Evolutionary conservation across 2,797 vertebrate species (phyloP).

Genomic region (Botia almorhae): DNA sequence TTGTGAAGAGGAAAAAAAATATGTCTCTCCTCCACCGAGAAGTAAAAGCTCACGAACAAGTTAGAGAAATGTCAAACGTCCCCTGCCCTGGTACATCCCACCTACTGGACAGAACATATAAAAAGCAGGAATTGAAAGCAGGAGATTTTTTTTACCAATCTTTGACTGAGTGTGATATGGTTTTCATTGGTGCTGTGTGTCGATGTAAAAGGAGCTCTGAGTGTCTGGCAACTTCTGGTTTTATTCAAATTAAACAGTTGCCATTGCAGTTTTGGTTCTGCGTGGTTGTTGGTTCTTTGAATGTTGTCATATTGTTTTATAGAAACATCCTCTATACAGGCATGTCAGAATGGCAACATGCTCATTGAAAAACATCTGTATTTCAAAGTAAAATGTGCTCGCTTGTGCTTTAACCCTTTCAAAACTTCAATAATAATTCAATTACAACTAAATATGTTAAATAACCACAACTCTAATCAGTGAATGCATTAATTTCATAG

Average conservation of each 20-base stretch:
- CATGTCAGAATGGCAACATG: no score
- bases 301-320: no score
- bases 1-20: constrained; percentile 63
- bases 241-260: not conserved
- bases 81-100: constrained; percentile 71
- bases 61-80: constrained; percentile 84
- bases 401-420: no score
- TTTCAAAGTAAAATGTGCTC: no score
- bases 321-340: no score
- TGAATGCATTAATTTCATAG: not conserved
- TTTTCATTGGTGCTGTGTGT: constrained; percentile 19
- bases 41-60: constrained; percentile 72
- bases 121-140: not conserved
- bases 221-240: not conserved
- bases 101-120: constrained; percentile 57
- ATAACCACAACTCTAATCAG: not conserved
- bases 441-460: not conserved
- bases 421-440: not conserved
- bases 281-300: no score
- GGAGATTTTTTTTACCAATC: constrained; percentile 5
- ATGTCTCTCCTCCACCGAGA: constrained; percentile 76
- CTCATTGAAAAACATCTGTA: no score
- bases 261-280: no score
- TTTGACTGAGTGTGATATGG: constrained; percentile 2
- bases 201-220: constrained; percentile 10